phyloP scores from a whole-genome alignment of 1,140 invertebrate genomes.

The Diprion similis region DNA sequence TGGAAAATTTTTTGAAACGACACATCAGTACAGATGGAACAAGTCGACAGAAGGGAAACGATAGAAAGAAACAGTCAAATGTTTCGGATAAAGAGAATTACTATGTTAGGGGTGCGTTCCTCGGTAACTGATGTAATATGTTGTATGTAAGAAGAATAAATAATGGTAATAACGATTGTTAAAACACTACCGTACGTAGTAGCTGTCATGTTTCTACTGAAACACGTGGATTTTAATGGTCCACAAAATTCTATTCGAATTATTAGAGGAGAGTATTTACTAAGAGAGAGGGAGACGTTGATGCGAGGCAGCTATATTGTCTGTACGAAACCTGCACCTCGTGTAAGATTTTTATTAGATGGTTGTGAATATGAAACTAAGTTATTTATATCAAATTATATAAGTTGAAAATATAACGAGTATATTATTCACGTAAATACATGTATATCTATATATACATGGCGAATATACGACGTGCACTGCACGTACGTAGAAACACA shows the following conservation, averaged over 20 bases:
- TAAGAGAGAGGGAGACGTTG: neutral
- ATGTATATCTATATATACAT: neutral
- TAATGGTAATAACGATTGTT: constrained; percentile 1
- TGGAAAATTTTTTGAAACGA: neutral
- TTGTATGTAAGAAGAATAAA: too few relatives aligned
- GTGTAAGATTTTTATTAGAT: constrained; percentile 6
- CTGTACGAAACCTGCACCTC: neutral
- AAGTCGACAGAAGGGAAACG: neutral
- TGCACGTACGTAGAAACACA: neutral
- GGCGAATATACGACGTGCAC: neutral
- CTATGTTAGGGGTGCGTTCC: neutral
- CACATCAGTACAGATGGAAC: neutral
- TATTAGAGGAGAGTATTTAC: neutral
- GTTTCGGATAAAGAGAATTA: neutral
- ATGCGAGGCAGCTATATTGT: neutral
- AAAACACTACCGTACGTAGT: neutral
- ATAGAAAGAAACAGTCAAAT: neutral
- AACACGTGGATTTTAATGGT: neutral
- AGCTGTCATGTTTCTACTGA: neutral
- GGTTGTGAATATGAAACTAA: constrained; percentile 7
- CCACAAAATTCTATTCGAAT: neutral
- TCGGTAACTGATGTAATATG: too few relatives aligned
- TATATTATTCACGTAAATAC: too few relatives aligned
- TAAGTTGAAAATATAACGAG: neutral
- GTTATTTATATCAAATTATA: constrained; percentile 6